Evolutionary conservation across 2,888 invertebrate genomes (phyloP).

Genomic region (Apotomis turbidana): DNA sequence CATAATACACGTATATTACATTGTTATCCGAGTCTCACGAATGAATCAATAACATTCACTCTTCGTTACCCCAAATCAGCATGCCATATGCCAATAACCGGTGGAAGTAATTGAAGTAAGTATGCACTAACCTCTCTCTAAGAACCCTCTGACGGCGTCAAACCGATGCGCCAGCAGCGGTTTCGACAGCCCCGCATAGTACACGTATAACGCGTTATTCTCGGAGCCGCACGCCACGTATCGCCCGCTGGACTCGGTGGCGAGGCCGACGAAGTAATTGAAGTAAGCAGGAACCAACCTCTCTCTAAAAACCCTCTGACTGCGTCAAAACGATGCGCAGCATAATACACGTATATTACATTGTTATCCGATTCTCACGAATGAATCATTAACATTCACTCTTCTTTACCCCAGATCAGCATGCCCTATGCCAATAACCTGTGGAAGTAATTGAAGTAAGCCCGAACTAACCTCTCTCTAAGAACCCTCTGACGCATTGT

Average conservation of each 20-base stretch:
- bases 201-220: conserved; percentile 87
- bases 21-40: conserved; percentile 89
- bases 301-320: too few species aligned
- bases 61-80: too few species aligned
- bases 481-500: too few species aligned
- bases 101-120: too few species aligned
- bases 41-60: conserved; percentile 47
- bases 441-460: too few species aligned
- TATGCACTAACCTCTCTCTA: not conserved
- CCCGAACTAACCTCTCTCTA: not conserved
- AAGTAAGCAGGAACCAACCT: too few species aligned
- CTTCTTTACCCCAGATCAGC: too few species aligned
- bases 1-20: conserved; percentile 64
- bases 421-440: too few species aligned
- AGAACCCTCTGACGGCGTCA: too few species aligned
- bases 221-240: conserved; percentile 83
- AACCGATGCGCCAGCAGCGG: conserved; percentile 79
- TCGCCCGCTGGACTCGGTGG: conserved; percentile 85
- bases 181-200: conserved; percentile 65
- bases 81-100: too few species aligned
- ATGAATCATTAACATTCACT: conserved; percentile 47
- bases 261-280: too few species aligned
- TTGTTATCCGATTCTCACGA: conserved; percentile 89
- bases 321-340: too few species aligned
- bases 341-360: conserved; percentile 64